Evolutionary conservation across 2,888 invertebrate genomes (phyloP).

Genomic region (Podotricha telesiphe): DNA sequence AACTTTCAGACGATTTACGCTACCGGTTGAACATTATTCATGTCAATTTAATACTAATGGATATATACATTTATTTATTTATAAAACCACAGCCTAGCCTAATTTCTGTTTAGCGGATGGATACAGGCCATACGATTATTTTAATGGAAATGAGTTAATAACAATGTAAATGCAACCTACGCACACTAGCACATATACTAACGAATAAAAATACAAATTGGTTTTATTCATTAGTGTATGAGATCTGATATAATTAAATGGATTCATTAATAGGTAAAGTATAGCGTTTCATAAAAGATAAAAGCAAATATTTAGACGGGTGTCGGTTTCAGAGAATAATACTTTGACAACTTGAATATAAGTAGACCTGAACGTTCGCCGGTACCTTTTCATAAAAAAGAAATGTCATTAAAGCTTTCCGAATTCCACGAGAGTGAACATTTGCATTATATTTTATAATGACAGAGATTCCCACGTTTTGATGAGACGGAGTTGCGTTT

Average conservation of each 20-base stretch:
- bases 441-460: neutral
- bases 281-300: constrained; percentile 29
- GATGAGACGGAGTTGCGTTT: too few relatives aligned
- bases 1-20: constrained; percentile 7
- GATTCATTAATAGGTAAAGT: neutral
- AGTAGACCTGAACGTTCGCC: constrained; percentile 19
- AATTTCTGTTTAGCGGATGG: neutral
- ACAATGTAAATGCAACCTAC: neutral
- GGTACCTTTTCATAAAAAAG: constrained; percentile 21
- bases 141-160: neutral
- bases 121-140: neutral
- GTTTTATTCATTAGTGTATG: neutral
- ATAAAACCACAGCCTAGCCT: neutral
- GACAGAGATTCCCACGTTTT: too few relatives aligned
- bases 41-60: constrained; percentile 9
- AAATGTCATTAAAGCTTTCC: constrained; percentile 3
- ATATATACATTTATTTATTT: constrained; percentile 18
- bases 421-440: neutral
- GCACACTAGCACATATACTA: too few relatives aligned
- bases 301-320: constrained; percentile 33
- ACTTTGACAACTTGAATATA: constrained; percentile 25
- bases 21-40: constrained; percentile 10
- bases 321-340: constrained; percentile 31
- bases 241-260: neutral
- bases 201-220: too few relatives aligned